Evolutionary conservation across 2,113 vertebrate genomes (phyloP), one percentile per base, ranked within the genome.

Genomic region (Notiomystis cincta): DNA sequence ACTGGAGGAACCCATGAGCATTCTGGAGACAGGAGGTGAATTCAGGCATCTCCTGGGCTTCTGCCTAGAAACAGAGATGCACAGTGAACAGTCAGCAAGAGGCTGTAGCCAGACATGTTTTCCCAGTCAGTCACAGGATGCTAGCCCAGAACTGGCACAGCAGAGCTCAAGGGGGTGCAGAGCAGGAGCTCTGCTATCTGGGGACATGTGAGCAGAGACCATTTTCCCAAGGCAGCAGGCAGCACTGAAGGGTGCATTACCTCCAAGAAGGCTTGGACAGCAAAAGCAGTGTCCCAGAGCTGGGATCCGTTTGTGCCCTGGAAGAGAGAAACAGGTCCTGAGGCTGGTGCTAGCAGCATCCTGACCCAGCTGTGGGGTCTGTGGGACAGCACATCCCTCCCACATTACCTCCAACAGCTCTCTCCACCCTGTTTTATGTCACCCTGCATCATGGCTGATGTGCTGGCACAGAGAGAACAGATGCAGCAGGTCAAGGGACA

Each of bases 301-400:
- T 99, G 99, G 24, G 99, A 99, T 78, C 99, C 99, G 1, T 99
- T 99, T 90, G 99, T 99, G 21, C 99, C 99, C 99, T 99, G 51
- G 35, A 48, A 75, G 45, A 93, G 24, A 97, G 48, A 50, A n/a
- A n/a, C n/a, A n/a, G n/a, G n/a, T n/a, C n/a, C n/a, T n/a, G n/a
- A n/a, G n/a, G n/a, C n/a, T n/a, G n/a, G n/a, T n/a, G 31, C 62
- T 69, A 42, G 45, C n/a, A 76, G 82, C 50, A 90, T 62, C 51
- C 51, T 78, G 60, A 47, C 35, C 17, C 10, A 89, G 22, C n/a
- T 45, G 13, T 56, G 58, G 61, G 23, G 38, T 45, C 72, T 83
- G 4, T 8, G 13, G 31, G 53, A 61, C 62, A 77, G 27, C 38
- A 61, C 6, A 37, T 44, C 12, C 48, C 28, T 56, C 73, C 69